These are phyloP conservation scores for Rhinogobio ventralis DNA, from an alignment of 2,797 vertebrate species.

Conservation along the genomic window DNA sequence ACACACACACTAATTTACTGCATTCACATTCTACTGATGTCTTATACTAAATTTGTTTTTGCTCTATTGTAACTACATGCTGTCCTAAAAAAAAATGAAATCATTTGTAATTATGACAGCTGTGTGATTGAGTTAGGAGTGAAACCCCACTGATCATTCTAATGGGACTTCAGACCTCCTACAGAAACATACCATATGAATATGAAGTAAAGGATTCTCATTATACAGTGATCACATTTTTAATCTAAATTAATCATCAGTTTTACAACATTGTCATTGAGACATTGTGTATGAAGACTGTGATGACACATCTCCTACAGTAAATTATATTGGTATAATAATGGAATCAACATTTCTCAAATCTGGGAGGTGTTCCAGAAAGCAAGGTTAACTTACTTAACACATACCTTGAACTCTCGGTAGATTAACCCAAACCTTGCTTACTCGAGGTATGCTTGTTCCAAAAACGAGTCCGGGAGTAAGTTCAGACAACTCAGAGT, in stretches of 20 bases:
- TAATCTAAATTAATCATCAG: constrained; percentile 60
- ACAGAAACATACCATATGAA: constrained; percentile 6
- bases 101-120: not conserved
- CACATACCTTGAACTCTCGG: too few species aligned
- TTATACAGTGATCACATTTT: constrained; percentile 59
- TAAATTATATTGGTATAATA: not conserved
- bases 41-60: not conserved
- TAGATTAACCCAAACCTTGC: too few species aligned
- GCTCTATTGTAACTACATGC: not conserved
- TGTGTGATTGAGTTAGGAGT: not conserved
- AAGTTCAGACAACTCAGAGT: too few species aligned
- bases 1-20: too few species aligned
- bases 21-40: not conserved
- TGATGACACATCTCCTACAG: not conserved
- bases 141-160: constrained; percentile 34
- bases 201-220: constrained; percentile 29
- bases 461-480: too few species aligned
- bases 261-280: constrained; percentile 23
- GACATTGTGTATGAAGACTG: not conserved
- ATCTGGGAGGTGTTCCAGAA: too few species aligned
- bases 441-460: too few species aligned
- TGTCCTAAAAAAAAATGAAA: not conserved
- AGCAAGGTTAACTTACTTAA: too few species aligned
- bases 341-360: not conserved
- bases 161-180: constrained; percentile 46